Evolutionary conservation across 1,140 invertebrate genomes (phyloP), one percentile per base, ranked within the genome.

Genomic region (Pogonomyrmex barbatus): DNA sequence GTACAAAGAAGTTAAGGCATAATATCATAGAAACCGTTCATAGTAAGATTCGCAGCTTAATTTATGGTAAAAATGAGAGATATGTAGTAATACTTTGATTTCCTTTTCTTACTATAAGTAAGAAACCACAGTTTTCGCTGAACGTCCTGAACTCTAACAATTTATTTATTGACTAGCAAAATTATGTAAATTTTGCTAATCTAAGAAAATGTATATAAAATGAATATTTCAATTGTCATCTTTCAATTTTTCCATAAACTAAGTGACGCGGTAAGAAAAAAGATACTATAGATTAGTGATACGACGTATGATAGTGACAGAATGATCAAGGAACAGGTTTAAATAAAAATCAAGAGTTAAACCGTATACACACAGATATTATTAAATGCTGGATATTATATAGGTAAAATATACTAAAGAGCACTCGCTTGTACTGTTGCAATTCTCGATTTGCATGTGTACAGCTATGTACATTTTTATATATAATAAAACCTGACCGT

Each of bases 391-490:
- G 91, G 89, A 88, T 88, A 62, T 45, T 63, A 77, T 90, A 92
- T 91, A 90, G 87, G 83, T 92, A 92, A 24, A 24, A 90, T 93
- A 92, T 85, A 87, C 83, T 92, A 94, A 94, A 75, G 90, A 92
- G 93, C 93, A 93, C 93, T 93, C 84, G 92, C 92, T 93, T 94
- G 92, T 93, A 93, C 92, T 91, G 91, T 92, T 94, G 93, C 92
- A 93, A 93, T 90, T 93, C 90, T 92, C 68, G 83, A 93, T 90
- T 94, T 92, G 92, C 92, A 93, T 93, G 91, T 93, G 92, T 93
- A 93, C 91, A 93, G 92, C 90, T 91, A 93, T 93, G 93, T 93
- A 93, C 93, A 93, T 93, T 93, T 94, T 92, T 94, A 92, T 93
- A 93, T 92, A 92, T 92, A 92, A 93, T 92, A 89, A 92, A 87